Evolutionary conservation across 2,888 invertebrate species (phyloP), one percentile per base, ranked within the genome.

Genomic region (Loripinus fragilis): DNA sequence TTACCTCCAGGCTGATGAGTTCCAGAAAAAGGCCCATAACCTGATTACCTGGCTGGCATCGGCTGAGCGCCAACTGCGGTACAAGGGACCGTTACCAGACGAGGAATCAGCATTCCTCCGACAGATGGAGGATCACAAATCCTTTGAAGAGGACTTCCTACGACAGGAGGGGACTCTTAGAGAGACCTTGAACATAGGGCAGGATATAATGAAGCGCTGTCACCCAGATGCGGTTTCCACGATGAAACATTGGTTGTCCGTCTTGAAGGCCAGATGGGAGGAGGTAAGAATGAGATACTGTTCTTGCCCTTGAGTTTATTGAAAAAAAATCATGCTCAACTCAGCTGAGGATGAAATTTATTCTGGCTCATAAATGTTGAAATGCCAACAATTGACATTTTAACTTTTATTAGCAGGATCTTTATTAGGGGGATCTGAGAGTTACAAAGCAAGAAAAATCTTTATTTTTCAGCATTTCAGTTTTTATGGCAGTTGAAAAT

Each of bases 161-260:
- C 95, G 96, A 85, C 98, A 98, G 90, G 97, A 97, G 93, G 94
- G 95, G 0, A 97, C 98, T 91, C 98, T 98, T 94, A 81, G 91
- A 12, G 92, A 92, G 69, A 98, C 98, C 0, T 95, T 99, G 77
- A 95, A 96, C 35, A 95, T 98, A 73, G 99, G 99, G 0, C 97
- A 97, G 91, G 95, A 96, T 48, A 98, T 99, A 87, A 95, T 99
- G 75, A 95, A 96, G 86, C 97, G 97, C 92, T 97, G 98, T n/a
- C 99, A 99, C 94, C 98, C 98, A 0, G 98, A 99, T 92, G 98
- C 98, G 0, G 97, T 98, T n/a, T 96, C 97, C 25, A 97, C 99
- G n/a, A 97, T 99, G 92, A 98, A 98, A 93, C 98, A 99, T 94
- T 99, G 99, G 99, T 97, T 99, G 85, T 98, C 98, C 42, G 98